Base-by-base conservation (phyloP, 2,888 invertebrate species). In the Dysmachus trigonus region DNA sequence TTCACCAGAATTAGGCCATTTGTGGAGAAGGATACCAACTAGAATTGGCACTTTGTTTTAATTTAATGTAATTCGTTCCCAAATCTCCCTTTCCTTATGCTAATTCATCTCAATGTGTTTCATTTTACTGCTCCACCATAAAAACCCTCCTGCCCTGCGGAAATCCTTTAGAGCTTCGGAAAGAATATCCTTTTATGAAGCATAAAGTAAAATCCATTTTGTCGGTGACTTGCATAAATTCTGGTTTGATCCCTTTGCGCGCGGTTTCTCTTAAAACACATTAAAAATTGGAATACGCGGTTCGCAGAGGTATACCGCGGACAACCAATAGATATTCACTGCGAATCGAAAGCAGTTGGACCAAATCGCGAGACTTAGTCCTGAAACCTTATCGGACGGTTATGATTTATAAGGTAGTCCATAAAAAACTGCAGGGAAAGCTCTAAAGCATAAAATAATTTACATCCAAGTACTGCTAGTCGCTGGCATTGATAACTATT, bases 141-240 rank as follows among this genome's bases (percentile, higher is more conserved):
- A 35, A 35, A 76, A 10, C 22, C 38, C 35, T 18, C 31, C 33
- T 62, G 76, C 62, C 62, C 27, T 62, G 22, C 8, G 62, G 62
- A 62, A 35, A n/a, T 38, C 38, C 38, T 76, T 73, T 22, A 1
- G 33, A 76, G 76, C 38, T 76, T 38, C 76, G 35, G 13, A 76
- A 22, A 22, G 76, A 76, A 38, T 76, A 76, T 76, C 76, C 35
- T 22, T 76, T 76, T 31, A 76, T 76, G 76, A 38, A 76, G 38
- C 76, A 76, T 76, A 76, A 62, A 62, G 62, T 62, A 22, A 76
- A 76, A 76, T 76, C 15, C 35, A 76, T 76, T 76, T 76, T 76
- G 76, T 38, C 76, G n/a, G 38, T 76, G 76, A 35, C 76, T 76
- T 38, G 38, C 33, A 76, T 35, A 76, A 38, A 35, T 38, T 41